A percentile compares a stretch with the other conserved stretches of the same genome.
Evolutionary conservation across 2,888 invertebrate species (phyloP).

Genomic region (Acrobasis suavella): DNA sequence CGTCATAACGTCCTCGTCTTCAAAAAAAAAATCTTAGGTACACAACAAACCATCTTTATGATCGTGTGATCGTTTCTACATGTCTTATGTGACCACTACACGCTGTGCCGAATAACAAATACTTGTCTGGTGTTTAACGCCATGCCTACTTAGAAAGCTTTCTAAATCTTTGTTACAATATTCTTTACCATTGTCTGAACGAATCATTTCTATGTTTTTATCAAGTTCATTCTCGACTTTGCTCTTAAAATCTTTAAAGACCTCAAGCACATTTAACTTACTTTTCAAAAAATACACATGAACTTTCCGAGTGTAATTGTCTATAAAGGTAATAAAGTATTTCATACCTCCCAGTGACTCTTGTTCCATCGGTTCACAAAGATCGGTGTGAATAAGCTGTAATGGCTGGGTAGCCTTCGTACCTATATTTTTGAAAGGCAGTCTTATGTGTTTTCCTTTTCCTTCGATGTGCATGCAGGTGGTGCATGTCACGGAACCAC

Average conservation of each 20-base stretch:
- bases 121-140: constrained; percentile 40
- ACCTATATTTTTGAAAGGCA: constrained; percentile 31
- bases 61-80: too few species aligned
- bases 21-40: too few species aligned
- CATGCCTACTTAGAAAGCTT: constrained; percentile 30
- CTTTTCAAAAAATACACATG: constrained; percentile 8
- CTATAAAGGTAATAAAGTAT: constrained; percentile 26
- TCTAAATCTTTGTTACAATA: constrained; percentile 32
- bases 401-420: constrained; percentile 27
- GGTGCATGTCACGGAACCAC: constrained; percentile 24
- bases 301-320: constrained; percentile 5
- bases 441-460: constrained; percentile 35
- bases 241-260: constrained; percentile 2
- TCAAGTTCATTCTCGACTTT: too few species aligned
- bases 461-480: constrained; percentile 30
- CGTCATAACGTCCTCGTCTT: too few species aligned
- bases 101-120: constrained; percentile 43
- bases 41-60: too few species aligned
- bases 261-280: neutral
- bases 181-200: constrained; percentile 33
- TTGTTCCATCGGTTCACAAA: constrained; percentile 37
- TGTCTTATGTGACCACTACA: too few species aligned
- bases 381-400: constrained; percentile 33
- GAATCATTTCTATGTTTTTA: constrained; percentile 22
- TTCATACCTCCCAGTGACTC: constrained; percentile 31